Evolutionary conservation across 2,888 invertebrate genomes (phyloP), one percentile per base, ranked within the genome.

Genomic region (Cataglyphis rosenhaueri): DNA sequence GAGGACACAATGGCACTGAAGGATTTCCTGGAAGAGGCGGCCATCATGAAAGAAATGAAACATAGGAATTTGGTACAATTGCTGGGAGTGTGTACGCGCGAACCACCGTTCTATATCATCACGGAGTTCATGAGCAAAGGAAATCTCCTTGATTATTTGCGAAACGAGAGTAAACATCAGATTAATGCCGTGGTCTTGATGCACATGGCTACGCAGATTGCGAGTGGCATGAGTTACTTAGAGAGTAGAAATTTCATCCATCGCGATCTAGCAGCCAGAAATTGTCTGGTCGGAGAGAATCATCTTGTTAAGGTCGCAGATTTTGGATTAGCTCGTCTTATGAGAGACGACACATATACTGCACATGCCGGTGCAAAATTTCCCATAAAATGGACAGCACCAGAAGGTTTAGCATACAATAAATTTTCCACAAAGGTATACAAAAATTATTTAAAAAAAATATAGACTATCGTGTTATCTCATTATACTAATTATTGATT

Each of bases 311-410:
- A 99, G 95, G 99, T 99, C 83, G 99, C 99, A 18, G 99, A 99
- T 96, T 99, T 99, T 95, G 99, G 99, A 25, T 96, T 99, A 92
- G 99, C 99, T 6, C 96, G 99, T 79, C 96, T 99, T 87, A 99
- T 99, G 99, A 96, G 99, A 79, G 99, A 99, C 94, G 99, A 99
- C 94, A 99, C 99, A 0, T 99, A 99, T 95, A 99, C 99, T 44
- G 99, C 99, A 61, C 99, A 99, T 95, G 99, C 99, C 38, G 99
- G 99, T 41, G 99, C 99, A 88, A 99, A 99, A 96, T 99, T 99
- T 95, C 99, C 99, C 83, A 99, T 99, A 94, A 99, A 99, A 95
- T 99, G 99, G 99, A 99, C 99, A 25, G 99, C 99, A 74, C 99
- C 99, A 15, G 99, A 99, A 95, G 99, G 99, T 57, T 95, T 99